These are phyloP conservation scores for Drosophila biarmipes DNA, from an alignment of 1,140 invertebrate species.

Conservation along the genomic window DNA sequence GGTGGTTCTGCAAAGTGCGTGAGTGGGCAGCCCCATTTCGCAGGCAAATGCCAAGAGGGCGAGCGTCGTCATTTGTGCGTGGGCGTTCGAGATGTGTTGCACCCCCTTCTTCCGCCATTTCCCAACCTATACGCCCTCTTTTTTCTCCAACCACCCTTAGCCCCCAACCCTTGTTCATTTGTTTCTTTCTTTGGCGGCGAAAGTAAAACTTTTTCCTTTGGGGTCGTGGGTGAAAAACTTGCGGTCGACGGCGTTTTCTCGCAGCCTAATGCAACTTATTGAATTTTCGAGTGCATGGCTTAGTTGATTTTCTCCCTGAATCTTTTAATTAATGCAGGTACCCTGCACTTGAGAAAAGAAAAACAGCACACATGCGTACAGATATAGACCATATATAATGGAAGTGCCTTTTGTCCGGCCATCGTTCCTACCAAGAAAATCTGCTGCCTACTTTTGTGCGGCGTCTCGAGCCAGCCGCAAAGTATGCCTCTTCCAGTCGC, in stretches of 20 bases:
- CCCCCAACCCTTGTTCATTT: conserved; percentile 24
- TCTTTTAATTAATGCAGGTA: conserved; percentile 70
- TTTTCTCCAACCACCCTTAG: background rate
- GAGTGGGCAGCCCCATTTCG: conserved; percentile 46
- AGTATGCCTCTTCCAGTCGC: conserved; percentile 46
- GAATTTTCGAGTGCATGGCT: conserved; percentile 65
- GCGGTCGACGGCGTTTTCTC: conserved; percentile 38
- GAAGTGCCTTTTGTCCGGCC: conserved; percentile 40
- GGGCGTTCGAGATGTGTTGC: conserved; percentile 57
- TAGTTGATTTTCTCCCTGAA: conserved; percentile 45
- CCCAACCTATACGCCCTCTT: conserved; percentile 4
- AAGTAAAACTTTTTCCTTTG: conserved; percentile 59
- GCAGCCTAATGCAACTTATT: conserved; percentile 70
- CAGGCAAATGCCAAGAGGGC: conserved; percentile 30
- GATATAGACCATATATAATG: conserved; percentile 10
- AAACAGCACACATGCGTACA: background rate
- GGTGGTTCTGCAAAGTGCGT: conserved; percentile 47
- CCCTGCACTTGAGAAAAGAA: conserved; percentile 23
- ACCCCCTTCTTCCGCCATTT: conserved; percentile 16
- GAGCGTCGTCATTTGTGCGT: conserved; percentile 64
- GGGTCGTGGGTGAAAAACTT: conserved; percentile 46
- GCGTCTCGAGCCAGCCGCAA: conserved; percentile 38
- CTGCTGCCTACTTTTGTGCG: conserved; percentile 65
- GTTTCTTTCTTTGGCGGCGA: conserved; percentile 39
- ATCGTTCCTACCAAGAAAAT: background rate